These are phyloP conservation scores for Anas bahamensis DNA, from an alignment of 2,797 vertebrate species.

Conservation along the genomic window DNA sequence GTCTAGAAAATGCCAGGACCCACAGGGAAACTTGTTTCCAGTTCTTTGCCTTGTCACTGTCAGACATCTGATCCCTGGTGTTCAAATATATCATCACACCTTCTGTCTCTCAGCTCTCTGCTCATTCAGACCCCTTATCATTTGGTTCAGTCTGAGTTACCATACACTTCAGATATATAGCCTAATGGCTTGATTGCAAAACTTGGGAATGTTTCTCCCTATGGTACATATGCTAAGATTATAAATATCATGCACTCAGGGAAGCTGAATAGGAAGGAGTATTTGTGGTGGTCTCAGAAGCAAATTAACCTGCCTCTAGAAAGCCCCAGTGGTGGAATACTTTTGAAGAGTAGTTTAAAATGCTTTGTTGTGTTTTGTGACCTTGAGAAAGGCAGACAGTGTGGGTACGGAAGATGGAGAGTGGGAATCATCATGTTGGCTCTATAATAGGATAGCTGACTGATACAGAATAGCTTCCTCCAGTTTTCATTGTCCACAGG, in stretches of 20 bases:
- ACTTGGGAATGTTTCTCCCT: not conserved
- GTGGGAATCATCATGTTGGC: not conserved
- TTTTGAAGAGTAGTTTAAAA: not conserved
- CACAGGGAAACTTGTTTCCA: not conserved
- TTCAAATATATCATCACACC: slow-evolving; percentile 11
- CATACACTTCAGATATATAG: not conserved
- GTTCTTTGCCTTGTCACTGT: not conserved
- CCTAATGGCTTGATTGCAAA: slow-evolving; percentile 2
- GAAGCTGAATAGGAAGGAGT: not conserved
- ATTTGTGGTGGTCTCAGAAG: not conserved
- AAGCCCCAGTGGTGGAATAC: not conserved
- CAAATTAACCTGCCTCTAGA: not conserved
- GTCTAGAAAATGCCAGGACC: slow-evolving; percentile 46
- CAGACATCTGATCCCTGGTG: not conserved
- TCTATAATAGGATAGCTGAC: not conserved
- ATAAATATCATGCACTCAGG: not conserved
- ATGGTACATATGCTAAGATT: not conserved
- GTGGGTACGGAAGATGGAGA: not conserved
- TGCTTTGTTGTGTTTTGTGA: not conserved
- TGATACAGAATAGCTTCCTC: not conserved
- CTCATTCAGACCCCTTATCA: not conserved
- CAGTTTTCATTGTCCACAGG: not conserved
- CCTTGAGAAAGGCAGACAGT: not conserved
- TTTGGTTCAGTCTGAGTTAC: not conserved
- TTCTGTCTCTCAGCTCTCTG: slow-evolving; percentile 34